Percentiles rank a stretch among this genome's conserved stretches.
Evolutionary conservation across 1,140 invertebrate genomes (phyloP).

Genomic region (Cepaea nemoralis): DNA sequence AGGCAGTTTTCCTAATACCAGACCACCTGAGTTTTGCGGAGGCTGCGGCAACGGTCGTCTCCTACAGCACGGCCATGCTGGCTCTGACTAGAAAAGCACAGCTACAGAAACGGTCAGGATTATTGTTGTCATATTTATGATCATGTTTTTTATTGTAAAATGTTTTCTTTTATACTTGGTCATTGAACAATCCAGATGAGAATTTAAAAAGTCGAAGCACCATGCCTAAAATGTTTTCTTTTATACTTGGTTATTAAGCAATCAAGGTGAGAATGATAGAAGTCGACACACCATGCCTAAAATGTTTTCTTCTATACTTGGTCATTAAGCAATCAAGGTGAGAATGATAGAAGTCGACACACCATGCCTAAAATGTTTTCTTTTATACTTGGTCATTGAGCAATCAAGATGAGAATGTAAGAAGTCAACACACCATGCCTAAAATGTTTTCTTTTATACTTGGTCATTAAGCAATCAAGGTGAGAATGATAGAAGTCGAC

Average conservation of each 20-base stretch:
- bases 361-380: not conserved
- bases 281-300: too few relatives aligned
- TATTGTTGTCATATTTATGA: too few relatives aligned
- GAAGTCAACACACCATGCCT: too few relatives aligned
- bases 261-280: too few relatives aligned
- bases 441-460: too few relatives aligned
- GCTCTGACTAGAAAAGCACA: slow-evolving; percentile 75
- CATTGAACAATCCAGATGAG: too few relatives aligned
- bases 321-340: too few relatives aligned
- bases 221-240: not conserved
- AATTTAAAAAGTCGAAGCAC: too few relatives aligned
- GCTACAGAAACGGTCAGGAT: slow-evolving; percentile 68
- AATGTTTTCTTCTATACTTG: not conserved
- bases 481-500: too few relatives aligned
- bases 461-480: too few relatives aligned
- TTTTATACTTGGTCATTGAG: not conserved
- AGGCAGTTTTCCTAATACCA: slow-evolving; percentile 77
- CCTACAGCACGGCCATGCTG: slow-evolving; percentile 76
- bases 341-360: too few relatives aligned
- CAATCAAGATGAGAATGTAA: too few relatives aligned
- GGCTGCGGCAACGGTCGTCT: slow-evolving; percentile 74
- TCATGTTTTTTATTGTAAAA: not conserved
- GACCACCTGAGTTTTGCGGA: slow-evolving; percentile 71
- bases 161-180: not conserved
- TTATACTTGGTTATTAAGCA: not conserved